Evolutionary conservation across 2,797 vertebrate genomes (phyloP).

Genomic region (Hipposideros larvatus): DNA sequence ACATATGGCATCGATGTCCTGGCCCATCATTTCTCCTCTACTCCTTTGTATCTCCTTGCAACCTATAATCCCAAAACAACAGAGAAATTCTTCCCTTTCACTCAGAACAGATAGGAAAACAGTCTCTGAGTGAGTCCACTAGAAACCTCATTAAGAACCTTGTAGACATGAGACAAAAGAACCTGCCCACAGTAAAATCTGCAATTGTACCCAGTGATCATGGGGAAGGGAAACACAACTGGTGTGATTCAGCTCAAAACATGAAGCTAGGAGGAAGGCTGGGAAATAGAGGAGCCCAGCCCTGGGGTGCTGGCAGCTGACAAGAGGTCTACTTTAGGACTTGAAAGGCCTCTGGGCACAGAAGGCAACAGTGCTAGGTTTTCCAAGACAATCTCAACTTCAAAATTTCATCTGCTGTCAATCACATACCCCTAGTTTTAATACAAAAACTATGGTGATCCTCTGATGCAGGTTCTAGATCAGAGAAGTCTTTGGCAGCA

Average conservation of each 20-base stretch:
- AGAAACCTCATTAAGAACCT: slow-evolving; percentile 34
- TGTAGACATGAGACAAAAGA: slow-evolving; percentile 28
- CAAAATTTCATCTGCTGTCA: background rate
- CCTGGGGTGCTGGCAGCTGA: background rate
- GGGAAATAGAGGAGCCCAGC: background rate
- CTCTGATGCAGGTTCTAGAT: background rate
- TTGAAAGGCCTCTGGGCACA: too few species aligned
- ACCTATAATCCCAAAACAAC: slow-evolving; percentile 29
- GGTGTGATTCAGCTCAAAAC: background rate
- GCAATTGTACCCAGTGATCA: background rate
- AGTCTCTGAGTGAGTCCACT: background rate
- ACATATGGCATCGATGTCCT: background rate
- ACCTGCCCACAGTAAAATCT: slow-evolving; percentile 37
- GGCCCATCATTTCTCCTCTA: background rate
- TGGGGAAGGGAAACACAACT: slow-evolving; percentile 7
- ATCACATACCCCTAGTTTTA: background rate
- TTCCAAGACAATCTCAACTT: background rate
- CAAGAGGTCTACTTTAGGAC: background rate
- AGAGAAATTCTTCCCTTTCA: slow-evolving; percentile 34
- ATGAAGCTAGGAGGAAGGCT: background rate
- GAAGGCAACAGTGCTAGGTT: background rate
- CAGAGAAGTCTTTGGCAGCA: background rate
- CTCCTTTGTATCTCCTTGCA: background rate
- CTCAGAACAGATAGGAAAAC: background rate
- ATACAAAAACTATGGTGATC: background rate